These are phyloP conservation scores for Parotocinclus haroldoi DNA, from an alignment of 2,797 vertebrate genomes.

Conservation along the genomic window DNA sequence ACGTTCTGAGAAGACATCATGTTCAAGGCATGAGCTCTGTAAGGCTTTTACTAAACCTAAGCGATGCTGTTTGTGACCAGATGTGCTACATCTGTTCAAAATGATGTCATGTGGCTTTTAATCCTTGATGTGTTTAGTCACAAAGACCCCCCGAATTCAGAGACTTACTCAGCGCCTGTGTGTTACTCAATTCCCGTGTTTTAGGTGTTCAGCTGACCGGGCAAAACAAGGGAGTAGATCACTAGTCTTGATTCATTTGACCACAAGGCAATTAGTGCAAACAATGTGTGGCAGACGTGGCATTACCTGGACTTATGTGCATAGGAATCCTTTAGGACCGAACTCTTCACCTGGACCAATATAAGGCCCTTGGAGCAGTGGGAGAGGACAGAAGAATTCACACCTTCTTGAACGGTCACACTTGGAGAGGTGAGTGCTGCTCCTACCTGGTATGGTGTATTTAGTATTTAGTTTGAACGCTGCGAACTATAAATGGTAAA, in stretches of 20 bases:
- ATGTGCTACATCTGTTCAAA: too few relatives aligned
- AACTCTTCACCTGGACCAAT: conserved; percentile 12
- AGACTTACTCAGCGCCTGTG: not conserved
- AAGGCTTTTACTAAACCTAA: too few relatives aligned
- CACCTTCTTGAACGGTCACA: not conserved
- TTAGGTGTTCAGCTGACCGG: not conserved
- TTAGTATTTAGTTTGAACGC: not conserved
- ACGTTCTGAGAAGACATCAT: too few relatives aligned
- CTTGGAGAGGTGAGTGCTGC: conserved; percentile 23
- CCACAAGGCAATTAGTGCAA: not conserved
- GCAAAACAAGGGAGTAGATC: conserved; percentile 3
- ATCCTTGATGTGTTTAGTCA: not conserved
- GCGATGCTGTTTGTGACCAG: too few relatives aligned
- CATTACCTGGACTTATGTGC: conserved; percentile 11
- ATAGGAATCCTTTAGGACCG: conserved; percentile 15
- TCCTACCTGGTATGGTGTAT: not conserved
- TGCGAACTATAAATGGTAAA: not conserved
- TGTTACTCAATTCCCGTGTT: not conserved
- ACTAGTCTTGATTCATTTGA: not conserved
- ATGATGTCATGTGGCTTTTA: conserved; percentile 21
- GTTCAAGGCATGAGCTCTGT: too few relatives aligned
- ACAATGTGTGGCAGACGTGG: conserved; percentile 17
- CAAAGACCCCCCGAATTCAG: conserved; percentile 7
- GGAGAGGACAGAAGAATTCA: conserved; percentile 2
- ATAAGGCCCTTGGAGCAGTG: conserved; percentile 11